Evolutionary conservation across 2,888 invertebrate genomes (phyloP).

Genomic region (Epinotia nisella): DNA sequence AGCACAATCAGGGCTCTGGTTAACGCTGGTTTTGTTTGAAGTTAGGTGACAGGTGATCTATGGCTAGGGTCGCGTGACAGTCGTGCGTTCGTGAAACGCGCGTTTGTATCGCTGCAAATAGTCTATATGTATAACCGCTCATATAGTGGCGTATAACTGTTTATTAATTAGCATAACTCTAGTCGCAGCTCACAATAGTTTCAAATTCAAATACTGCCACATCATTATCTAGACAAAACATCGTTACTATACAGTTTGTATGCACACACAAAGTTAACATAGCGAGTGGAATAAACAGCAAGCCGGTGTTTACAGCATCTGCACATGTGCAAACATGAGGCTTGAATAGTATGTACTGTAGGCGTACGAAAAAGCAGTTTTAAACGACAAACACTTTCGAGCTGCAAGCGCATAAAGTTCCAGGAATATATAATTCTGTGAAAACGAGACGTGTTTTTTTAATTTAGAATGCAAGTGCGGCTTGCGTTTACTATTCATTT

Average conservation of each 20-base stretch:
- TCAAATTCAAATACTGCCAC: neutral
- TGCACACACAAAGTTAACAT: slow-evolving; percentile 1
- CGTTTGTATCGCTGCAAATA: too few relatives aligned
- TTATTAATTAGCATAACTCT: too few relatives aligned
- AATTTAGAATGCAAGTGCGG: too few relatives aligned
- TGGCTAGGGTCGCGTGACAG: too few relatives aligned
- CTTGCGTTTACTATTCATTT: too few relatives aligned
- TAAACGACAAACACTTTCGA: neutral
- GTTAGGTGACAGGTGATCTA: too few relatives aligned
- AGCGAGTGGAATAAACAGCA: slow-evolving; percentile 4
- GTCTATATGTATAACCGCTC: too few relatives aligned
- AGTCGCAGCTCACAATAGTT: too few relatives aligned
- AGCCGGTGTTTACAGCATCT: slow-evolving; percentile 17
- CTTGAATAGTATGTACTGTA: slow-evolving; percentile 27
- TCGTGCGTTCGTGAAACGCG: too few relatives aligned
- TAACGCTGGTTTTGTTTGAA: too few relatives aligned
- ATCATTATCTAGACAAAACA: neutral
- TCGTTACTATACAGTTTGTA: neutral
- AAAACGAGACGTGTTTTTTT: neutral
- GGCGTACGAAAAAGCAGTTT: slow-evolving; percentile 11
- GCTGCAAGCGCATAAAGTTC: neutral
- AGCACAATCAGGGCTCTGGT: too few relatives aligned
- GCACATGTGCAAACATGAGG: slow-evolving; percentile 15
- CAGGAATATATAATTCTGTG: neutral
- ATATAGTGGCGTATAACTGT: too few relatives aligned